Conservation (phyloP, 2,888 invertebrate species). For the Clusia tigrina region DNA sequence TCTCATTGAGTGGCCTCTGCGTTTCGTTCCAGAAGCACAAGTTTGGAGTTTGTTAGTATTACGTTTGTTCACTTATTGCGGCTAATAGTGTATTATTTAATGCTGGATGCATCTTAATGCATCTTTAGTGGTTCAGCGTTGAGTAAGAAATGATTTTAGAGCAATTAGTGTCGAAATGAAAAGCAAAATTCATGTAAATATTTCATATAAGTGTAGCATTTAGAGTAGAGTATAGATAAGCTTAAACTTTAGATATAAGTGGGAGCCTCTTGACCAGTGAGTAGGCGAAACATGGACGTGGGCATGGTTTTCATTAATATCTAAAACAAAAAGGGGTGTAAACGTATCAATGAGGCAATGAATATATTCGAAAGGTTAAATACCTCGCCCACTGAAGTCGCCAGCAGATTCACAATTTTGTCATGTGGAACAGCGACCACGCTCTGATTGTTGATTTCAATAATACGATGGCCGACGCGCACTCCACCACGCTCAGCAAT, state of each 20-base stretch:
- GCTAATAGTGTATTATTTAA: conserved; percentile 8
- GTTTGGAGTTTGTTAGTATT: too few relatives aligned
- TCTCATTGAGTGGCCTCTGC: too few relatives aligned
- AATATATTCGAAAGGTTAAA: conserved; percentile 45
- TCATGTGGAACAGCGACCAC: conserved; percentile 99
- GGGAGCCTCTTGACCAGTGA: conserved; percentile 99
- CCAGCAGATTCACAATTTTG: conserved; percentile 97
- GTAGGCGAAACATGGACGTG: conserved; percentile 98
- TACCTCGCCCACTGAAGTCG: conserved; percentile 99
- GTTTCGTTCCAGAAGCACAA: too few relatives aligned
- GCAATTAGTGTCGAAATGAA: conserved; percentile 4
- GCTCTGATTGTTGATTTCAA: conserved; percentile 99
- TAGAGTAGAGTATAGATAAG: neutral
- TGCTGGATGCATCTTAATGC: neutral
- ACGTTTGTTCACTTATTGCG: neutral
- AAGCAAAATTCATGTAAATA: conserved; percentile 17
- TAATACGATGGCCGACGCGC: conserved; percentile 97
- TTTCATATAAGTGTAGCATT: conserved; percentile 13
- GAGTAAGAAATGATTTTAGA: conserved; percentile 30
- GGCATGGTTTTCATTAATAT: conserved; percentile 99
- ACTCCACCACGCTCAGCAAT: conserved; percentile 99
- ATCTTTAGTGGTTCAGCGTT: neutral
- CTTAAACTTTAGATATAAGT: conserved; percentile 87
- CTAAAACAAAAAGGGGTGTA: conserved; percentile 68
- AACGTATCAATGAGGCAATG: too few relatives aligned